These are phyloP conservation scores for Drosophila rhopaloa DNA, from an alignment of 1,140 invertebrate genomes.

Conservation along the genomic window DNA sequence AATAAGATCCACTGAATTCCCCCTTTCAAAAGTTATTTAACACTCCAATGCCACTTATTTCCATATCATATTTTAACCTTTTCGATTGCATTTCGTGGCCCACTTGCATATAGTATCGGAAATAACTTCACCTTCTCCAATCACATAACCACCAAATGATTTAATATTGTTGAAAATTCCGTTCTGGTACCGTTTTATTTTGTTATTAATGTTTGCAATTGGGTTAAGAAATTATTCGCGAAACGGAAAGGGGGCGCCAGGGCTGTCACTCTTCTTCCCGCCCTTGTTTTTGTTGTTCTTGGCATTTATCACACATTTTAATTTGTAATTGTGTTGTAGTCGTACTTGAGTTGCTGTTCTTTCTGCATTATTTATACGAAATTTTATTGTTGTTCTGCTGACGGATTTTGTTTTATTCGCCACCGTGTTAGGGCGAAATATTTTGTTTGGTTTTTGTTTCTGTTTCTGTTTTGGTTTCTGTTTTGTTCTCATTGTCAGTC, in stretches of 20 bases:
- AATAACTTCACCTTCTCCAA: conserved; percentile 10
- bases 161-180: conserved; percentile 23
- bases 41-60: neutral
- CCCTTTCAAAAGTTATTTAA: neutral
- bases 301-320: conserved; percentile 52
- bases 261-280: conserved; percentile 9
- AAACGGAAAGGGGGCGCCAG: conserved; percentile 8
- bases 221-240: conserved; percentile 53
- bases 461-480: conserved; percentile 49
- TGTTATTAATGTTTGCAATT: conserved; percentile 65
- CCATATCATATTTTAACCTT: conserved; percentile 6
- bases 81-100: conserved; percentile 1
- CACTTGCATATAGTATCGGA: conserved; percentile 8
- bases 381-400: conserved; percentile 45
- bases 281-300: conserved; percentile 4
- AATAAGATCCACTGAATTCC: neutral
- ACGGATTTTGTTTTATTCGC: conserved; percentile 41
- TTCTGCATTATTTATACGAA: conserved; percentile 73
- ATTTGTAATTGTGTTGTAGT: conserved; percentile 63
- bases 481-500: conserved; percentile 75
- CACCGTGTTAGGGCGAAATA: conserved; percentile 50
- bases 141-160: conserved; percentile 23
- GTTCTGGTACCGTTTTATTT: conserved; percentile 31
- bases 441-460: conserved; percentile 30
- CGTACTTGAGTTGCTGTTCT: conserved; percentile 44